These are phyloP conservation scores for Archivesica marissinica DNA, from an alignment of 1,140 invertebrate genomes.

Conservation along the genomic window DNA sequence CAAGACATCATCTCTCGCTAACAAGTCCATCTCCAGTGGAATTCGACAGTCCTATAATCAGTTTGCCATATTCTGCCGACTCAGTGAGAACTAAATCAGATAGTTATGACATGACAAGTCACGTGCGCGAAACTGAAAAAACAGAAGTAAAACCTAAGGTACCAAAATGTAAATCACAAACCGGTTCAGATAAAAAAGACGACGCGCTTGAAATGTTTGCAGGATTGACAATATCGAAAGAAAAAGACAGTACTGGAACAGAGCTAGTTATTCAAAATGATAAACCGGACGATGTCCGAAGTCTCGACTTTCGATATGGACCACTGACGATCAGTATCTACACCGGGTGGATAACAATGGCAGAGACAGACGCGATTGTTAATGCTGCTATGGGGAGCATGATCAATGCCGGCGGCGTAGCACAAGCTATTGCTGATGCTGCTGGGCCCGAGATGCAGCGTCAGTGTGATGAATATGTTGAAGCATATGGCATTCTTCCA, in stretches of 20 bases:
- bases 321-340: constrained; percentile 32
- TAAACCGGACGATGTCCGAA: constrained; percentile 17
- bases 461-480: constrained; percentile 48
- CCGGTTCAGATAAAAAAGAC: neutral
- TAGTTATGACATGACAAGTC: too few species aligned
- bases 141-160: neutral
- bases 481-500: neutral
- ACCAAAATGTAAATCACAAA: neutral
- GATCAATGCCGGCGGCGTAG: constrained; percentile 6
- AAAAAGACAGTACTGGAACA: neutral
- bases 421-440: constrained; percentile 35
- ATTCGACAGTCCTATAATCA: neutral
- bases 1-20: neutral
- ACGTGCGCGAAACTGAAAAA: neutral
- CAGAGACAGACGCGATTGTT: constrained; percentile 49
- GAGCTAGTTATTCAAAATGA: constrained; percentile 1
- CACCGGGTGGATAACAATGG: constrained; percentile 43
- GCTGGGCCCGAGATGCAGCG: constrained; percentile 37
- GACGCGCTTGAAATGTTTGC: neutral
- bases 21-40: neutral
- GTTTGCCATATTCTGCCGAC: neutral
- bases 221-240: neutral
- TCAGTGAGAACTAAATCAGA: too few species aligned
- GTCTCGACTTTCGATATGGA: constrained; percentile 36
- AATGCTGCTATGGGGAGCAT: constrained; percentile 40